Percentiles rank a stretch among this genome's conserved stretches.
These are phyloP conservation scores for Lasioglossum albipes DNA, from an alignment of 1,140 invertebrate species.

Conservation along the genomic window DNA sequence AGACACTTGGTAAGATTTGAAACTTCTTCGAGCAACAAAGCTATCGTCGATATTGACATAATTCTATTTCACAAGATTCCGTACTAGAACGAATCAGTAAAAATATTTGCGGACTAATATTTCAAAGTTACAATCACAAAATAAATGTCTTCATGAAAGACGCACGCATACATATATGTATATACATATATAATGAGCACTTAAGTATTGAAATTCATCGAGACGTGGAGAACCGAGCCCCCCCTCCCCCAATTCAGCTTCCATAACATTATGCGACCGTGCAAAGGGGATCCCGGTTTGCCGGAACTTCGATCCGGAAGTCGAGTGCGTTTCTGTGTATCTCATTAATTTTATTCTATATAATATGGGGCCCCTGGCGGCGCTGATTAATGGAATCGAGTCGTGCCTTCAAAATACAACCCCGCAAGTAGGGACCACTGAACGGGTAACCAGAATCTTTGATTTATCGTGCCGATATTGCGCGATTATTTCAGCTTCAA, in stretches of 20 bases:
- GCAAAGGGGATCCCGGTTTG: conserved; percentile 57
- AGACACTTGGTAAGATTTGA: too few species aligned
- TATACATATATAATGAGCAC: conserved; percentile 5
- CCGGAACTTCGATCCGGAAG: conserved; percentile 74
- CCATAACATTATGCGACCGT: conserved; percentile 46
- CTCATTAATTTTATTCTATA: conserved; percentile 81
- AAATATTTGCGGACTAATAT: too few species aligned
- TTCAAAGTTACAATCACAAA: too few species aligned
- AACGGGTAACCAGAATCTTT: conserved; percentile 58
- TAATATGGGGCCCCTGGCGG: conserved; percentile 70
- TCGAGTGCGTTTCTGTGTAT: conserved; percentile 80
- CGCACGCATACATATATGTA: too few species aligned
- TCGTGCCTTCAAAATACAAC: conserved; percentile 57
- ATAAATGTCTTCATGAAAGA: too few species aligned
- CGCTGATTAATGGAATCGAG: conserved; percentile 76
- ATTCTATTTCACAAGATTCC: too few species aligned
- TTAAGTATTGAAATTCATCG: conserved; percentile 40
- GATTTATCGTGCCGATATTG: conserved; percentile 62
- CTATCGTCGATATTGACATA: too few species aligned
- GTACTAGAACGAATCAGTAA: too few species aligned
- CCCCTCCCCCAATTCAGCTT: conserved; percentile 35
- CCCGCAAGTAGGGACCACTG: conserved; percentile 23
- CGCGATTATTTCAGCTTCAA: conserved; percentile 51
- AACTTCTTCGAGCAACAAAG: too few species aligned
- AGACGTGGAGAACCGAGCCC: conserved; percentile 16